These are phyloP conservation scores for Pristiophorus japonicus DNA, from an alignment of 2,113 vertebrate species.

Conservation along the genomic window DNA sequence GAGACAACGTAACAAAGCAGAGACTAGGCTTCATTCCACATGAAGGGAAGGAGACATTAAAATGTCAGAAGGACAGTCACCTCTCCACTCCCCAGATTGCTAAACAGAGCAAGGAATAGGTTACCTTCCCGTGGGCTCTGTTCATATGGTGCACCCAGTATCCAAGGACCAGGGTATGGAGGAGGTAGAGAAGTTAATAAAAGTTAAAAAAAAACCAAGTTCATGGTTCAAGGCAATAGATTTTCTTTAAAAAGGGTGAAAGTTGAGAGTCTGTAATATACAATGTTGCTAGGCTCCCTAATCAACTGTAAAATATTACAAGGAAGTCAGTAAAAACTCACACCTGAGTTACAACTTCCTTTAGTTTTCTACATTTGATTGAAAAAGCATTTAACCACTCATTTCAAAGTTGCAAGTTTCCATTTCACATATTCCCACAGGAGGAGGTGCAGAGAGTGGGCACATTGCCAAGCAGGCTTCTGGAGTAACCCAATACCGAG, in stretches of 20 bases:
- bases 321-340: constrained; percentile 20
- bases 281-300: neutral
- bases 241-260: constrained; percentile 15
- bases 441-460: constrained; percentile 9
- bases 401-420: constrained; percentile 16
- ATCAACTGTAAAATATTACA: constrained; percentile 32
- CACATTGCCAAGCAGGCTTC: constrained; percentile 16
- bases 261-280: neutral
- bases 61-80: neutral
- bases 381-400: constrained; percentile 21
- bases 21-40: neutral
- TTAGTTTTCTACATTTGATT: neutral
- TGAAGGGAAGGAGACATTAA: neutral
- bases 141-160: neutral
- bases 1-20: neutral
- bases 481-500: constrained; percentile 15
- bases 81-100: neutral
- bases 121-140: neutral
- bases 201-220: neutral
- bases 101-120: too few relatives aligned
- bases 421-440: constrained; percentile 34
- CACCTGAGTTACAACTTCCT: constrained; percentile 32
- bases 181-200: neutral
- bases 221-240: neutral
- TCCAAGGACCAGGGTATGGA: too few relatives aligned